These are phyloP conservation scores for Branchipolynoe longqiensis DNA, from an alignment of 2,888 invertebrate genomes.

Conservation along the genomic window DNA sequence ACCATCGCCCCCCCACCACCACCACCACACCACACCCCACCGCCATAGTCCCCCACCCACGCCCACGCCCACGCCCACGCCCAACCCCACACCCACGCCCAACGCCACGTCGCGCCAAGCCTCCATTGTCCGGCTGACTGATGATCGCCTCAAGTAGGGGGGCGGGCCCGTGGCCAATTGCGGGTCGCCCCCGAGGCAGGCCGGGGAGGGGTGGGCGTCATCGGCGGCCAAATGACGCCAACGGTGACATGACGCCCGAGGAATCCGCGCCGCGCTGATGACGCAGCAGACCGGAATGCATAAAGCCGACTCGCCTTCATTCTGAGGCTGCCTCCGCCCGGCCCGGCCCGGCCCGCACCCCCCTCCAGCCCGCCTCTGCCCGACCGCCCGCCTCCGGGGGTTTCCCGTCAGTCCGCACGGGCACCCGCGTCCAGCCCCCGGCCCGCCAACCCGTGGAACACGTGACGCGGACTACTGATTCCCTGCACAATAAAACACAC, in stretches of 20 bases:
- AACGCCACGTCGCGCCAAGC: too few relatives aligned
- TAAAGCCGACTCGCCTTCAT: background rate
- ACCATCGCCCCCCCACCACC: background rate
- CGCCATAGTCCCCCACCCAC: background rate
- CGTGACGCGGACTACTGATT: conserved; percentile 25
- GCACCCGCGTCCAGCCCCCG: too few relatives aligned
- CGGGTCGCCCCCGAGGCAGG: conserved; percentile 4
- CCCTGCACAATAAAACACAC: background rate
- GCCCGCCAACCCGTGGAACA: too few relatives aligned
- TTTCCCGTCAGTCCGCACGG: too few relatives aligned
- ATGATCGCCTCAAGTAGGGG: conserved; percentile 7
- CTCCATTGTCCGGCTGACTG: conserved; percentile 18
- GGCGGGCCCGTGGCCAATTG: conserved; percentile 23
- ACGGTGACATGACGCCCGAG: background rate
- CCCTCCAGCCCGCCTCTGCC: background rate
- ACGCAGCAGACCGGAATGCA: conserved; percentile 22
- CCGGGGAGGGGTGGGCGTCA: too few relatives aligned
- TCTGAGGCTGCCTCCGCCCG: background rate
- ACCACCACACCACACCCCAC: background rate
- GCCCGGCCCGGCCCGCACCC: background rate
- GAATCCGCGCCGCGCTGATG: background rate
- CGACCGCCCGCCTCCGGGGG: too few relatives aligned
- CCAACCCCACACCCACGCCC: background rate
- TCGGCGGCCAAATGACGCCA: conserved; percentile 21
- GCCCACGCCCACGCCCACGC: background rate